A percentile compares a stretch with the other conserved stretches of the same genome.
These are phyloP conservation scores for Haemorhous mexicanus DNA, from an alignment of 2,113 vertebrate genomes.

Conservation along the genomic window DNA sequence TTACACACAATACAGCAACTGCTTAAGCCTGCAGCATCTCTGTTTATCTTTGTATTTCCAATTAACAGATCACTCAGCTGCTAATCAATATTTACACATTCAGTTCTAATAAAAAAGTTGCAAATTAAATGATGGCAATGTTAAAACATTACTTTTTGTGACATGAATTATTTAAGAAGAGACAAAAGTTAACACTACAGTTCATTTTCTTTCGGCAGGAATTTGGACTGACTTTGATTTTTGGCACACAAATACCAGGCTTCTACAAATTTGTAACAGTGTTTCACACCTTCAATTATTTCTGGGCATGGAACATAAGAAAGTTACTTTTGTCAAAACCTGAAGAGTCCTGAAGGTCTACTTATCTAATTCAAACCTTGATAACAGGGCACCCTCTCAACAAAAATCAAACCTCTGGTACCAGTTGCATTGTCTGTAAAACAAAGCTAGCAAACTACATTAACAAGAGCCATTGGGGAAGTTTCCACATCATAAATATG, in stretches of 20 bases:
- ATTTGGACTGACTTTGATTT: not conserved
- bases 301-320: not conserved
- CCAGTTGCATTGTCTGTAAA: not conserved
- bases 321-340: not conserved
- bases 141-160: not conserved
- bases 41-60: not conserved
- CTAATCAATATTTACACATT: not conserved
- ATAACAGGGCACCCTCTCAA: not conserved
- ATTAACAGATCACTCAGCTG: not conserved
- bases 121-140: not conserved
- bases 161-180: not conserved
- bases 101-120: not conserved
- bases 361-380: not conserved
- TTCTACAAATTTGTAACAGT: not conserved
- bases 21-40: not conserved
- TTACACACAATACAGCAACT: not conserved
- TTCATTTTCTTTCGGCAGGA: not conserved
- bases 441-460: not conserved
- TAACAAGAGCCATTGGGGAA: not conserved
- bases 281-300: not conserved
- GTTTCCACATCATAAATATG: not conserved
- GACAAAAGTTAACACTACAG: not conserved
- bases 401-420: not conserved
- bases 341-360: not conserved
- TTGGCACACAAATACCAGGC: not conserved